Conservation (phyloP, 2,797 vertebrate genomes). For the Tragelaphus oryx region DNA sequence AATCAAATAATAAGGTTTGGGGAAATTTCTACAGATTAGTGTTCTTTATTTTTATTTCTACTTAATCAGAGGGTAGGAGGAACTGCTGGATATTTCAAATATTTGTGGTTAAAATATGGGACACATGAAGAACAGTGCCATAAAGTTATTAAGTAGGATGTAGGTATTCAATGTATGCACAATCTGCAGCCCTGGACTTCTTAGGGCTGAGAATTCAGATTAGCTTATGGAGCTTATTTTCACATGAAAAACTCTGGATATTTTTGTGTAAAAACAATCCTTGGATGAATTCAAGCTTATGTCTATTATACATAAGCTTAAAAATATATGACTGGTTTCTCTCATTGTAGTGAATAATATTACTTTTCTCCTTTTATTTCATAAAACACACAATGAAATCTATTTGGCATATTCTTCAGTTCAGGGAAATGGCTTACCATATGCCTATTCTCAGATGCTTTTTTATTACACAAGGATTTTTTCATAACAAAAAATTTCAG, state of each 20-base stretch:
- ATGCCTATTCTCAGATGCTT: constrained; percentile 77
- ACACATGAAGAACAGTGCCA: background rate
- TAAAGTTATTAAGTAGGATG: background rate
- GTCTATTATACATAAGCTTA: background rate
- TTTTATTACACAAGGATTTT: constrained; percentile 76
- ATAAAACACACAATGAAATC: background rate
- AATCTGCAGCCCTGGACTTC: background rate
- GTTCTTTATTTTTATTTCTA: background rate
- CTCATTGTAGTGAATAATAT: background rate
- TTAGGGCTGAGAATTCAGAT: background rate
- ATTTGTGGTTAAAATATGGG: background rate
- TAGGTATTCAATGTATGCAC: background rate
- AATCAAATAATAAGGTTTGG: no score
- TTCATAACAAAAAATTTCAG: constrained; percentile 79
- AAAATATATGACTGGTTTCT: background rate
- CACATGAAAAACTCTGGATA: background rate
- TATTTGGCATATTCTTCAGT: constrained; percentile 1
- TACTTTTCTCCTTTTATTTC: background rate
- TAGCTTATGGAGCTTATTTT: background rate
- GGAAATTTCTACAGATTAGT: background rate
- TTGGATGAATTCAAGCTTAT: background rate
- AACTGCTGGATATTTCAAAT: background rate
- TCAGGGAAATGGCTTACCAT: constrained; percentile 78
- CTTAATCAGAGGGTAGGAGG: background rate
- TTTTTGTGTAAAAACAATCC: background rate